Evolutionary conservation across 2,797 vertebrate species (phyloP).

Genomic region (Alauda arvensis): DNA sequence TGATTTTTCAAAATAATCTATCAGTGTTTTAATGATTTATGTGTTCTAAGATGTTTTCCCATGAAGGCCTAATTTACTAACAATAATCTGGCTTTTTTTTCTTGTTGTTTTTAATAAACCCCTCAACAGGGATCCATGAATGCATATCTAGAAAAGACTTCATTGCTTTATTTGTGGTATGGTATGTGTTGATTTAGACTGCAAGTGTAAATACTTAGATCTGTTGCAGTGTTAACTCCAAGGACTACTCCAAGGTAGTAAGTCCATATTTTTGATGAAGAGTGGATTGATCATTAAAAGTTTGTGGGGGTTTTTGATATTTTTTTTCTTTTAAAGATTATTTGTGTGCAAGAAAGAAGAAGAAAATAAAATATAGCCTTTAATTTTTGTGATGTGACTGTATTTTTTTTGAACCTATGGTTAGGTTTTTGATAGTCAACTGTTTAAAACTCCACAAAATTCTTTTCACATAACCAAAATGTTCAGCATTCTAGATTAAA

Average conservation of each 20-base stretch:
- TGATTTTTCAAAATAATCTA: background rate
- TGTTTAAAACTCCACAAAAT: background rate
- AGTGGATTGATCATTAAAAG: background rate
- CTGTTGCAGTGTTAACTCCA: background rate
- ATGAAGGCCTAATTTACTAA: background rate
- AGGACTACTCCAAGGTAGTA: too few relatives aligned
- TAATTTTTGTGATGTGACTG: background rate
- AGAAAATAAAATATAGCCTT: background rate
- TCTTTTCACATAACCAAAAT: background rate
- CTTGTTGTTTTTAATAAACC: background rate
- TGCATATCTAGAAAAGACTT: background rate
- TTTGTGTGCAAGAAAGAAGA: background rate
- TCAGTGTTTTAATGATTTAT: background rate
- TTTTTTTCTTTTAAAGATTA: background rate
- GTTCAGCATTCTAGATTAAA: background rate
- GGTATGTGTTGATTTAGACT: background rate
- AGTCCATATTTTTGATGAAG: background rate
- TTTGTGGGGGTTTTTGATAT: accelerated
- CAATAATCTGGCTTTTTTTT: background rate
- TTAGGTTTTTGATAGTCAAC: background rate
- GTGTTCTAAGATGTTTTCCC: background rate
- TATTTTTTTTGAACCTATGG: accelerated
- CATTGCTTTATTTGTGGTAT: background rate
- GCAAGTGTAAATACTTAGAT: background rate
- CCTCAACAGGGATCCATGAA: background rate